Conservation (phyloP, 1,140 invertebrate species). For the Homalodisca vitripennis region DNA sequence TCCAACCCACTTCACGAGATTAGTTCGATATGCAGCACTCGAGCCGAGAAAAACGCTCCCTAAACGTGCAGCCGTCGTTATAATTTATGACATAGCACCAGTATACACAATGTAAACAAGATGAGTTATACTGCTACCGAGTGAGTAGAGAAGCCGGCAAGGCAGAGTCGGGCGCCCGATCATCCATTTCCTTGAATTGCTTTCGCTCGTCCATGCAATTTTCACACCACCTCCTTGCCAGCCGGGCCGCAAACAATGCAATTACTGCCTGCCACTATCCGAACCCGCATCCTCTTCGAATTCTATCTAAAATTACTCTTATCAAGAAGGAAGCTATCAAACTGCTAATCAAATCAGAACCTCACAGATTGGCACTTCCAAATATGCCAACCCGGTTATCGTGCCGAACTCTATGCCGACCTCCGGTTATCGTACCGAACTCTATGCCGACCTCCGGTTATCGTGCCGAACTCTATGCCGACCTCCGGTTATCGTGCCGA, state of each 20-base stretch:
- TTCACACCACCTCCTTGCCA: neutral
- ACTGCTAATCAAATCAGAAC: neutral
- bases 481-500: no score
- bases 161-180: neutral
- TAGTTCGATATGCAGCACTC: neutral
- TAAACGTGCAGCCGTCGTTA: neutral
- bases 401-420: no score
- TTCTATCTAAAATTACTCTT: neutral
- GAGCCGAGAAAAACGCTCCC: neutral
- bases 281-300: neutral
- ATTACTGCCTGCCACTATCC: neutral
- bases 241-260: neutral
- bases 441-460: no score
- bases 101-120: neutral
- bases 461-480: no score
- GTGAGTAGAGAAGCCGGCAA: no score
- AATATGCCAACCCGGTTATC: neutral
- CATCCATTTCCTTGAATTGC: neutral
- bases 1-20: neutral
- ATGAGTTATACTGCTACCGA: neutral
- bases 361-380: constrained; percentile 4
- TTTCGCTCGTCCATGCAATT: neutral
- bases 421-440: no score
- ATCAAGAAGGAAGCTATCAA: neutral
- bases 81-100: neutral